Percentiles rank a stretch among this genome's conserved stretches.
Evolutionary conservation across 2,113 vertebrate genomes (phyloP).

Genomic region (Dipodomys stephensi): DNA sequence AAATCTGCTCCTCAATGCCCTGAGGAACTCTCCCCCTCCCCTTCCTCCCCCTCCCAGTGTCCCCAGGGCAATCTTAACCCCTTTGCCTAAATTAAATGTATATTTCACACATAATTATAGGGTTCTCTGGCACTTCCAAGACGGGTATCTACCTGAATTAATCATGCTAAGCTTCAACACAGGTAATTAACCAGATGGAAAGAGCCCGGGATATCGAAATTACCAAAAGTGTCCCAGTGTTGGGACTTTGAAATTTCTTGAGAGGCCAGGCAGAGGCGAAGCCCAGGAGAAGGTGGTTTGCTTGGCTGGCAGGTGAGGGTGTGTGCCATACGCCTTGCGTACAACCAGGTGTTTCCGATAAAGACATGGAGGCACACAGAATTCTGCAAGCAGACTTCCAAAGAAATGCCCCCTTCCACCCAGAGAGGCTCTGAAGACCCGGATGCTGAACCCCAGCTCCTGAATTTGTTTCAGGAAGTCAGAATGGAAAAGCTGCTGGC

Average conservation of each 20-base stretch:
- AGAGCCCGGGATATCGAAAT: slow-evolving; percentile 65
- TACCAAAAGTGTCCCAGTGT: slow-evolving; percentile 51
- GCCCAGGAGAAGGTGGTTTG: not conserved
- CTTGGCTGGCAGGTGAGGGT: not conserved
- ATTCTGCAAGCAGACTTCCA: no score
- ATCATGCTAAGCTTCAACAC: slow-evolving; percentile 70
- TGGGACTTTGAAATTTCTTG: slow-evolving; percentile 10
- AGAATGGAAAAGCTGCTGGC: no score
- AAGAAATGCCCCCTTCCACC: not conserved
- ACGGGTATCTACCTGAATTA: slow-evolving; percentile 80
- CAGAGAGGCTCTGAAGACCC: not conserved
- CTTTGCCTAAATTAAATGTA: slow-evolving; percentile 78
- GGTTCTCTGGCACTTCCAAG: slow-evolving; percentile 76
- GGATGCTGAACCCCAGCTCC: not conserved
- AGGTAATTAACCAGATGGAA: slow-evolving; percentile 80
- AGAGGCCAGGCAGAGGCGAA: slow-evolving; percentile 35
- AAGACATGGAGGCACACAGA: no score
- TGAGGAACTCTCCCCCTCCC: not conserved
- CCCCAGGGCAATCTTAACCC: slow-evolving; percentile 68
- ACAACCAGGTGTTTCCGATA: not conserved
- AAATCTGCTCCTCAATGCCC: slow-evolving; percentile 58
- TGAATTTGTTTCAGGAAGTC: not conserved
- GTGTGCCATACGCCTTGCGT: no score
- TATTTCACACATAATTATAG: slow-evolving; percentile 81
- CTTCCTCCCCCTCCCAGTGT: not conserved